A percentile compares a stretch with the other conserved stretches of the same genome.
Conservation (phyloP, 2,797 vertebrate species). For the Ctenopoma multispine region DNA sequence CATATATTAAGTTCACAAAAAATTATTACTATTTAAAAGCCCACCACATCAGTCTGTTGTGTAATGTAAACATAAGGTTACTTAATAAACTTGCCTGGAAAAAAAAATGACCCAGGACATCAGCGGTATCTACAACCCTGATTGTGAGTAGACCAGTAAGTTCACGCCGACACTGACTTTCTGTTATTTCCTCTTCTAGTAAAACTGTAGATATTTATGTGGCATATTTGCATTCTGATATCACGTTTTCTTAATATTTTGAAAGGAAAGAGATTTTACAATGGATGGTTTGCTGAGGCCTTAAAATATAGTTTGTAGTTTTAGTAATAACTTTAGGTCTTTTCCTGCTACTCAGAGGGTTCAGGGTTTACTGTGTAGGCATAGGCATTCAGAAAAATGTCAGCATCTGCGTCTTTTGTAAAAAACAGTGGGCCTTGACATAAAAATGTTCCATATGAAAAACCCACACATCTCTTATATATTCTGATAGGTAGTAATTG, state of each 20-base stretch:
- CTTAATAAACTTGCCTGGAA: background rate
- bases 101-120: constrained; percentile 9
- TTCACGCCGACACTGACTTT: constrained; percentile 2
- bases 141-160: background rate
- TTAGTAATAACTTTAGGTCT: background rate
- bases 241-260: background rate
- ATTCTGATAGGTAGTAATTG: background rate
- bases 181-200: background rate
- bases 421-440: background rate
- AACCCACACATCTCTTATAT: background rate
- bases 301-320: background rate
- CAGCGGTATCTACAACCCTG: background rate
- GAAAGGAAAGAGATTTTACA: no score
- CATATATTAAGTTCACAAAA: background rate
- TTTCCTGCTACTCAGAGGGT: background rate
- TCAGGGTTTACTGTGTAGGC: background rate
- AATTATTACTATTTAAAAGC: background rate
- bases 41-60: no score
- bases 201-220: background rate
- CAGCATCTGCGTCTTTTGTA: background rate
- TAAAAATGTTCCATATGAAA: background rate
- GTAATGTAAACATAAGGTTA: background rate
- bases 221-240: background rate
- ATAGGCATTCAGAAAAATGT: constrained; percentile 1
- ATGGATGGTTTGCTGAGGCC: background rate